phyloP scores from a whole-genome alignment of 2,797 vertebrate genomes.

The Todus mexicanus region DNA sequence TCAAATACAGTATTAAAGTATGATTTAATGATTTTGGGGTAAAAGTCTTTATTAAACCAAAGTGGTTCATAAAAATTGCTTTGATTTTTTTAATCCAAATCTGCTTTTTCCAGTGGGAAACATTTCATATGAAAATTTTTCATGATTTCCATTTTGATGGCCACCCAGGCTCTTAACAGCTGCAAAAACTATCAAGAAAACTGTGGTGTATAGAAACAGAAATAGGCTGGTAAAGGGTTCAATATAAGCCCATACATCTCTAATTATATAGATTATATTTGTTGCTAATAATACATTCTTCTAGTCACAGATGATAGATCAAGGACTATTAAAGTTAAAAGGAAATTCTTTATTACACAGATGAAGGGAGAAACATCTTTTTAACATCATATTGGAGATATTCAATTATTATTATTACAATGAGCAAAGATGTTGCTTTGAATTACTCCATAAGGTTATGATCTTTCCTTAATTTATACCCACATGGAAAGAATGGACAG shows the following conservation, averaged over 20 bases:
- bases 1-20: background rate
- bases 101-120: background rate
- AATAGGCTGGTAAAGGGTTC: background rate
- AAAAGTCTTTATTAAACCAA: background rate
- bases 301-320: background rate
- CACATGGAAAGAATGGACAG: background rate
- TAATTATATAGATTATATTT: background rate
- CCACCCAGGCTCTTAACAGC: background rate
- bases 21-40: background rate
- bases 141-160: background rate
- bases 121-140: background rate
- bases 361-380: background rate
- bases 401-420: background rate
- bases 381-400: background rate
- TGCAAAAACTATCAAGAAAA: background rate
- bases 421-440: background rate
- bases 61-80: background rate
- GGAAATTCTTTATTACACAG: background rate
- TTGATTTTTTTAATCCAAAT: background rate
- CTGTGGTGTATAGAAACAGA: background rate
- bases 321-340: slow-evolving; percentile 10
- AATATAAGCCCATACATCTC: background rate
- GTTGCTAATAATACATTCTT: background rate
- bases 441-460: background rate
- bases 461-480: background rate